Base-by-base conservation (phyloP, 2,113 vertebrate species). In the Rhea americana region DNA sequence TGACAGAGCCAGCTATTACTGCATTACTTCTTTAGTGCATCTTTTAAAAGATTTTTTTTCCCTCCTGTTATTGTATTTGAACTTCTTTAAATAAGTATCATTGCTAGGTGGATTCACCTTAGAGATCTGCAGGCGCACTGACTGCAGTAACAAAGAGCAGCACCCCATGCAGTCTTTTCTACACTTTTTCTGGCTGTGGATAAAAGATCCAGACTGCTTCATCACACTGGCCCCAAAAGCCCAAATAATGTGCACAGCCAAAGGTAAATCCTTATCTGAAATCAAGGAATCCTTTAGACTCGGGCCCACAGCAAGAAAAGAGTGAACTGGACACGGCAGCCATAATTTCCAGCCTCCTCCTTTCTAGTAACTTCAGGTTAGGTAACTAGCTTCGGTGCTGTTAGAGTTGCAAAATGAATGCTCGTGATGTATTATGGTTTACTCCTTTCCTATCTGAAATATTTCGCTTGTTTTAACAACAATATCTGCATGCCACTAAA, bases 21-120 rank as follows among this genome's bases (percentile, higher is more conserved):
- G 15, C 0, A 0, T 79, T 72, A 7, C 48, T 22, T n/a, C 50
- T 79, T 80, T 37, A 74, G 48, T 55, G 41, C 12, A 4, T 11
- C 39, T 65, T 95, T 50, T 3, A 35, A 74, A 76, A 13, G 83
- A 32, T 11, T 87, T 84, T 35, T 50, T 61, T 32, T 41, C 8
- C 45, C 5, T 41, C 8, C n/a, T 35, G n/a, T 41, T 56, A 7
- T 65, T 84, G 32, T 25, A 32, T 66, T 26, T 58, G 50, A 66
- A 47, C 26, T 13, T 45, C 16, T 48, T 22, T 24, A 37, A 55
- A 30, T 19, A 65, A 47, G 9, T 32, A 26, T 21, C 20, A 32
- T 48, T 39, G 41, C 41, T 32, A 63, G 37, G 13, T 32, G 75
- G 19, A 12, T 39, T 32, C 35, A 16, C 47, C 18, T 3, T 17